phyloP scores from a whole-genome alignment of 2,797 vertebrate species.

The Amblyraja radiata region DNA sequence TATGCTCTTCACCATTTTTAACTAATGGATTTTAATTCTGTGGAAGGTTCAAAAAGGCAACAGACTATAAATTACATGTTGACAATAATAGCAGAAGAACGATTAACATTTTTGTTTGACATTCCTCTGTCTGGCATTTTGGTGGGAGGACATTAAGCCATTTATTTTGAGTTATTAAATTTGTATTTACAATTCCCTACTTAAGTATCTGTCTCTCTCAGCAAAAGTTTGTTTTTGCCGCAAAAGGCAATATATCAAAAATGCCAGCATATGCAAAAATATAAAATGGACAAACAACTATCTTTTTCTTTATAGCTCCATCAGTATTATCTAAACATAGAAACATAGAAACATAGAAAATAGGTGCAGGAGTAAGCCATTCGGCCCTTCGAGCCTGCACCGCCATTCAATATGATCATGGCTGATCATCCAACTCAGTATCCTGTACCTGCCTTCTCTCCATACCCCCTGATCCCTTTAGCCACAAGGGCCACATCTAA shows the following conservation, averaged over 20 bases:
- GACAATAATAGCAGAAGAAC: not conserved
- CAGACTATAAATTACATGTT: not conserved
- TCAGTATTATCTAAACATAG: not conserved
- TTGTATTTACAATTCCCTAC: not conserved
- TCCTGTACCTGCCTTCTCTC: too few relatives aligned
- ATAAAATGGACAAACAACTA: not conserved
- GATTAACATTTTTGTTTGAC: not conserved
- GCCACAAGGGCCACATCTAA: too few relatives aligned
- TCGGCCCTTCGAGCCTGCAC: too few relatives aligned
- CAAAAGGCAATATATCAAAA: not conserved
- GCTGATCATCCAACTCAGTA: too few relatives aligned
- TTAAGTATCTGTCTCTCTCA: not conserved
- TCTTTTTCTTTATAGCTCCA: not conserved
- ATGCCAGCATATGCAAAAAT: not conserved
- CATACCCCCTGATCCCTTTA: too few relatives aligned
- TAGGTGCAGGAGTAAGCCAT: too few relatives aligned
- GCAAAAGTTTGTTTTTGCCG: not conserved
- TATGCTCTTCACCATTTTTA: not conserved
- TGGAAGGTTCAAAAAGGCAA: not conserved
- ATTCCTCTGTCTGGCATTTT: conserved; percentile 15
- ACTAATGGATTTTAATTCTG: not conserved
- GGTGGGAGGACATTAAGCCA: not conserved
- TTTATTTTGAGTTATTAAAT: not conserved
- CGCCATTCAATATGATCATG: too few relatives aligned
- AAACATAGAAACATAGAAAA: too few relatives aligned